Evolutionary conservation across 2,888 invertebrate genomes (phyloP), one percentile per base, ranked within the genome.

Genomic region (Gortyna flavago): DNA sequence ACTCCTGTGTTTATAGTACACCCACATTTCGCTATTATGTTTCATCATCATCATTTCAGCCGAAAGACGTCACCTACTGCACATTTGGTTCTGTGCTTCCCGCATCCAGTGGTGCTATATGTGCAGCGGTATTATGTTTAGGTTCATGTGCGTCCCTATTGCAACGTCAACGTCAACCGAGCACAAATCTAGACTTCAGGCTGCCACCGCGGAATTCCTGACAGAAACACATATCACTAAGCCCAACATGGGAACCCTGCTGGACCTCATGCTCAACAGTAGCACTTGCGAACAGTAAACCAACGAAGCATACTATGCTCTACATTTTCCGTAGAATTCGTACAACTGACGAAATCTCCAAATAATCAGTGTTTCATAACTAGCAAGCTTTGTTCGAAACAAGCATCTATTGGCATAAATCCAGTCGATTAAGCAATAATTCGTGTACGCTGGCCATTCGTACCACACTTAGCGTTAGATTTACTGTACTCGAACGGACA

Each of bases 361-460:
- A 70, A 75, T n/a, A 41, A 81, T 57, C 72, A 54, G 29, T 57
- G 74, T 69, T 79, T 81, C 81, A 75, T 84, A 83, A 75, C 77
- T 57, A 65, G 41, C 38, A 54, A 72, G 51, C 62, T 77, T 81
- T 70, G 72, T 85, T 76, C 48, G 51, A 75, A 79, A 77, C 72
- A 59, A 73, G 57, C 66, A 66, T 74, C 87, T 81, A 81, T 80
- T 72, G 72, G 76, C 76, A 82, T 88, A 89, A 90, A 89, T 88
- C 85, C 85, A 85, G 84, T 64, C 86, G 88, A 90, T 88, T 89
- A 88, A 89, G 87, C 90, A 89, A 91, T 91, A 88, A 91, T 88
- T 91, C 88, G 89, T 85, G 78, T 88, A 88, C 82, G 81, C 77
- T 80, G 41, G 72, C 57, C 77, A 79, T 86, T 84, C 72, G 80